Evolutionary conservation across 2,888 invertebrate genomes (phyloP), one percentile per base, ranked within the genome.

Genomic region (Periphyllus acericola): DNA sequence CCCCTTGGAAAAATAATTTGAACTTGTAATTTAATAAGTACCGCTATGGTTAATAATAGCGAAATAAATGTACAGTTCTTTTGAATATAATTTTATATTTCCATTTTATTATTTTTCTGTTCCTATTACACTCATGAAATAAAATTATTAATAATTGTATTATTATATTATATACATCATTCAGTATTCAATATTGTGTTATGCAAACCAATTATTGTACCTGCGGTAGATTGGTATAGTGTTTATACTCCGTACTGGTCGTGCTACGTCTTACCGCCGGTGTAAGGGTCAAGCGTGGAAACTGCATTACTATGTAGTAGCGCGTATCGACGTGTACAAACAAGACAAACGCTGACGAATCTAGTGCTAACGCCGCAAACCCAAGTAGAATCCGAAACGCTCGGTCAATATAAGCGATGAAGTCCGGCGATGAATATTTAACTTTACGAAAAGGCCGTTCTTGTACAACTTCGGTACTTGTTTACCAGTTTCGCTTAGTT

Each of bases 391-490:
- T 75, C 40, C 60, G 40, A 84, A 29, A 76, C 75, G 40, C 36
- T 4, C 17, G 55, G 75, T 84, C 83, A 76, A 76, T 84, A 76
- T 19, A 19, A 79, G 68, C 55, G 55, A 55, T 52, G 34, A 34
- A 11, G 52, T 85, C 78, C 78, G n/a, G n/a, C 46, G 76, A 55
- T 34, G n/a, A 52, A 78, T 83, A 40, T 85, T 85, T 79, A 52
- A 85, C 85, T 85, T 79, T n/a, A 52, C 17, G 40, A 76, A 76
- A 76, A 25, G 40, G n/a, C n/a, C 17, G 34, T 3, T 1, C 8
- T n/a, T 34, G 34, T 66, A 40, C 40, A 80, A 55, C 74, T n/a
- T n/a, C n/a, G 17, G 29, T 74, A 55, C 5, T 74, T 55, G 55
- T 83, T 72, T 11, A 83, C 55, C 4, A 32, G 0, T 32, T 11